Evolutionary conservation across 2,888 invertebrate species (phyloP), one percentile per base, ranked within the genome.

Genomic region (Drosophila mimetica): DNA sequence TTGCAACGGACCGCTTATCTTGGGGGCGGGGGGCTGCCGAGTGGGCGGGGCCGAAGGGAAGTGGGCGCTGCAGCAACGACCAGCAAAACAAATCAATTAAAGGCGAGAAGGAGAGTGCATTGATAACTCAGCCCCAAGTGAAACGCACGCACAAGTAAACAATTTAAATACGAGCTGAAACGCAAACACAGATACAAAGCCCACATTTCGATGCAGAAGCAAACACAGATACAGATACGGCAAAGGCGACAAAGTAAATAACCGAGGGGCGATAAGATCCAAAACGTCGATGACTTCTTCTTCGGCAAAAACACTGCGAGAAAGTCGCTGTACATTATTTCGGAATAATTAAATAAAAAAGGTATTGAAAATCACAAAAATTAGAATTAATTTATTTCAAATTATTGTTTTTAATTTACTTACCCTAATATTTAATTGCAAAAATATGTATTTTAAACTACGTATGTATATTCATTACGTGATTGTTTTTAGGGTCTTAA

Each of bases 81-180:
- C 48, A 70, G 53, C 71, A 80, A 82, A 85, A 86, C 79, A 86
- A 86, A 83, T 86, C 79, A 86, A 85, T 86, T 86, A 57, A 75
- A 71, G 64, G 34, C 50, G 36, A 46, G 16, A 36, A 47, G 48
- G 48, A 14, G 55, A 51, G 69, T 54, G 60, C 63, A 71, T 70
- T 71, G 71, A 71, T 71, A 71, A 70, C 47, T 47, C 47, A 52
- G 36, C 32, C 18, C 51, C 13, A 25, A 64, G 54, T 42, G 61
- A 37, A 22, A 11, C 55, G 37, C 60, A 37, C 60, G 36, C 60
- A 55, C 57, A 46, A 57, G 57, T 28, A 37, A 32, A 70, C 44
- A 55, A 69, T 66, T 57, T 42, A 64, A 48, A 54, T 59, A 32
- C 34, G 55, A 34, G 28, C 48, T 34, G 37, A 50, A 41, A 63